Evolutionary conservation across 2,797 vertebrate species (phyloP).

Genomic region (Phaenicophaeus curvirostris): DNA sequence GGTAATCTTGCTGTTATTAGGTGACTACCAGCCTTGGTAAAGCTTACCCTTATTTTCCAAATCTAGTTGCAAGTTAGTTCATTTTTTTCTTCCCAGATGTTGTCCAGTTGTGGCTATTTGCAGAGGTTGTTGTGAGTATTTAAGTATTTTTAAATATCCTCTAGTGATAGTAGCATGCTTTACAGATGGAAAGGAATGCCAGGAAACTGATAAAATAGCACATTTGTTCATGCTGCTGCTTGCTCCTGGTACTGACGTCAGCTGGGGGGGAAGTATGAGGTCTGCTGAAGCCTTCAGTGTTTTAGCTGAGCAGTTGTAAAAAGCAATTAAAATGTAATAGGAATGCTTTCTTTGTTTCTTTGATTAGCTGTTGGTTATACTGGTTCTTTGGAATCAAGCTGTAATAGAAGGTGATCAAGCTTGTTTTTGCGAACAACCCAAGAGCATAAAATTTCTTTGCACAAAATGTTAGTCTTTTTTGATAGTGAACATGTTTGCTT

Average conservation of each 20-base stretch:
- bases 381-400: constrained; percentile 16
- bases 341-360: background rate
- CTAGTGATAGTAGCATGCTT: background rate
- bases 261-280: background rate
- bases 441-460: constrained; percentile 30
- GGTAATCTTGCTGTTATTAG: background rate
- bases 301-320: constrained; percentile 29
- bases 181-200: background rate
- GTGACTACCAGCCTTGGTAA: background rate
- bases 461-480: constrained; percentile 42
- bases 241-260: background rate
- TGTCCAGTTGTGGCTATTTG: background rate
- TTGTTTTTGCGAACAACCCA: constrained; percentile 21
- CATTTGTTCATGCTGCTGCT: background rate
- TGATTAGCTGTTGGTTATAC: constrained; percentile 30
- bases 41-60: background rate
- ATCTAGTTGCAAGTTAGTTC: background rate
- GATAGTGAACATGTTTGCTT: constrained; percentile 4
- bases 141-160: background rate
- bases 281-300: background rate
- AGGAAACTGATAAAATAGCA: background rate
- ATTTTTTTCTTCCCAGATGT: background rate
- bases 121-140: background rate
- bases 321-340: constrained; percentile 33
- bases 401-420: constrained; percentile 17